phyloP scores from a whole-genome alignment of 2,113 vertebrate species.

The Oncorhynchus mykiss region DNA sequence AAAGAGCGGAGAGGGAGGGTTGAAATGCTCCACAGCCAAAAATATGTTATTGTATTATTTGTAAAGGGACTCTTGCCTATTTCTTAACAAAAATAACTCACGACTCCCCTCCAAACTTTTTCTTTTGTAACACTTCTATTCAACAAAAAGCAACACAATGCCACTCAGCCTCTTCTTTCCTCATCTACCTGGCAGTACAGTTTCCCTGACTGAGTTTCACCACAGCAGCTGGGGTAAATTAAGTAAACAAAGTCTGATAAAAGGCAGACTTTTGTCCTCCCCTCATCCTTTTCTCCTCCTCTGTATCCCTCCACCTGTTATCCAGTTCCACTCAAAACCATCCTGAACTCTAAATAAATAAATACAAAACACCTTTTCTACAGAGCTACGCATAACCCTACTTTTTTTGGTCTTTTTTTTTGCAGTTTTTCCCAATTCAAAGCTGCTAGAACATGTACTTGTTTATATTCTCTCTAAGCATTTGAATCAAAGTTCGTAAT shows the following conservation, averaged over 20 bases:
- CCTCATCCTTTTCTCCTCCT: neutral
- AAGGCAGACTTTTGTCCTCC: neutral
- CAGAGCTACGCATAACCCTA: slow-evolving; percentile 35
- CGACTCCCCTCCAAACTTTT: neutral
- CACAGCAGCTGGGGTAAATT: neutral
- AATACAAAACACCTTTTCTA: slow-evolving; percentile 16
- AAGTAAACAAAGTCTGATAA: neutral
- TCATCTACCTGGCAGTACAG: neutral
- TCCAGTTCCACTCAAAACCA: neutral
- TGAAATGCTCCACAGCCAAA: slow-evolving; percentile 45
- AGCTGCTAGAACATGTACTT: slow-evolving; percentile 24
- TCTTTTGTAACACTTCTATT: neutral
- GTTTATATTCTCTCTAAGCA: neutral
- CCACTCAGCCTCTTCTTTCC: neutral
- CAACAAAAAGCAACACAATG: neutral
- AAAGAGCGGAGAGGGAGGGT: slow-evolving; percentile 42
- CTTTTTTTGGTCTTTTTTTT: slow-evolving; percentile 51
- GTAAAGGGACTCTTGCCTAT: slow-evolving; percentile 15
- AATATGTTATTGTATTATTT: slow-evolving; percentile 22
- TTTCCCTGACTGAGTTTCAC: too few relatives aligned
- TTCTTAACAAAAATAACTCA: slow-evolving; percentile 3
- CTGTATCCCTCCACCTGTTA: neutral
- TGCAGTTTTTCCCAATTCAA: slow-evolving; percentile 37
- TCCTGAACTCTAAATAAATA: neutral
- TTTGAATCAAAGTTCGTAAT: neutral